Evolutionary conservation across 2,113 vertebrate species (phyloP).

Genomic region (Labeo catla): DNA sequence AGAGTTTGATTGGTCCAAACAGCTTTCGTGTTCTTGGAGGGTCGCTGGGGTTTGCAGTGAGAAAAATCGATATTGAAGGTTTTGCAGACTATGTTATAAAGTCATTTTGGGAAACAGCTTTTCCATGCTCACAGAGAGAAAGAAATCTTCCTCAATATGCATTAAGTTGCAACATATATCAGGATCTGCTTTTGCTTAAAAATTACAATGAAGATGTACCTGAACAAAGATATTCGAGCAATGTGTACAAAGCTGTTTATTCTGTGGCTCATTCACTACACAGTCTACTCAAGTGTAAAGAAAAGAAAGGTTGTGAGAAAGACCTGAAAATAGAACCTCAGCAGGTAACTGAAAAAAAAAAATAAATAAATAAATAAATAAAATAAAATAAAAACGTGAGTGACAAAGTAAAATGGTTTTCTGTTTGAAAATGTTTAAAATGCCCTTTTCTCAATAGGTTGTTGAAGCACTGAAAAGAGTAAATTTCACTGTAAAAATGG

Average conservation of each 20-base stretch:
- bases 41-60: constrained; percentile 72
- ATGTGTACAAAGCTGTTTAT: constrained; percentile 75
- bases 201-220: constrained; percentile 66
- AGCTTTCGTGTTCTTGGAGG: constrained; percentile 71
- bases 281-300: constrained; percentile 64
- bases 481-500: constrained; percentile 69
- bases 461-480: constrained; percentile 59
- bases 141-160: background rate
- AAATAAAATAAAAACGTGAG: background rate
- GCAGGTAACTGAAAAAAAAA: constrained; percentile 62
- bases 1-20: constrained; percentile 68
- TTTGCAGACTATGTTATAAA: constrained; percentile 66
- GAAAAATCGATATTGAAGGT: constrained; percentile 69
- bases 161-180: constrained; percentile 59
- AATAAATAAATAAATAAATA: background rate
- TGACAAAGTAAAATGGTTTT: background rate
- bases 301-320: constrained; percentile 62
- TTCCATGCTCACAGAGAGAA: constrained; percentile 46
- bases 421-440: background rate
- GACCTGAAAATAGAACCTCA: constrained; percentile 56
- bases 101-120: constrained; percentile 69
- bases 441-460: constrained; percentile 50
- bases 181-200: constrained; percentile 61
- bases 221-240: constrained; percentile 70
- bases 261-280: constrained; percentile 73